phyloP scores from a whole-genome alignment of 1,140 invertebrate species.

The Globodera ellingtonae region DNA sequence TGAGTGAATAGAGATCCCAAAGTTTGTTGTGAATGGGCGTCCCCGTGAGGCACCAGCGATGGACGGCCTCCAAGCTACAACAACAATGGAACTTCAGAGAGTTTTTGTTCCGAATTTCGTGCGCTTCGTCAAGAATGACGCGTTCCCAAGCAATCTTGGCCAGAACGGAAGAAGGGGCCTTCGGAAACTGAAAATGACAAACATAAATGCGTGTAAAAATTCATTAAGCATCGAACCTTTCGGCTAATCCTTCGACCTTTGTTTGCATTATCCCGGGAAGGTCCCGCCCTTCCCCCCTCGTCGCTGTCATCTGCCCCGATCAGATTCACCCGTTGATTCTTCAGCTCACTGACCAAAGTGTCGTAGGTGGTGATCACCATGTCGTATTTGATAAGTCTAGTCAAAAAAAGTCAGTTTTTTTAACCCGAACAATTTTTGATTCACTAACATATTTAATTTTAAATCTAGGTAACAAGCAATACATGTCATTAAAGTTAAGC shows the following conservation, averaged over 20 bases:
- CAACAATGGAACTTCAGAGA: slow-evolving; percentile 75
- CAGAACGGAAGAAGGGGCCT: slow-evolving; percentile 64
- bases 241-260: slow-evolving; percentile 44
- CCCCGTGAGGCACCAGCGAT: slow-evolving; percentile 83
- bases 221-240: not conserved
- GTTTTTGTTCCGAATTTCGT: slow-evolving; percentile 84
- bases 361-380: slow-evolving; percentile 70
- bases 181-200: slow-evolving; percentile 13
- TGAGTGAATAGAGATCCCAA: slow-evolving; percentile 81
- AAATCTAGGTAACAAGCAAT: too few species aligned
- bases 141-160: slow-evolving; percentile 78
- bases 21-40: slow-evolving; percentile 94
- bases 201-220: not conserved
- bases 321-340: slow-evolving; percentile 42
- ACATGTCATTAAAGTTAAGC: too few species aligned
- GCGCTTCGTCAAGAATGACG: slow-evolving; percentile 89
- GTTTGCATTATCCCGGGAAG: slow-evolving; percentile 44
- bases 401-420: slow-evolving; percentile 23
- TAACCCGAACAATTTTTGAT: too few species aligned
- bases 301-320: slow-evolving; percentile 22
- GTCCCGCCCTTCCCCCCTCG: not conserved
- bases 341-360: slow-evolving; percentile 68
- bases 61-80: slow-evolving; percentile 71
- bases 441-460: too few species aligned
- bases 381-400: slow-evolving; percentile 68